These are phyloP conservation scores for Agrenia bidenticulata DNA, from an alignment of 2,888 invertebrate species.

Conservation along the genomic window DNA sequence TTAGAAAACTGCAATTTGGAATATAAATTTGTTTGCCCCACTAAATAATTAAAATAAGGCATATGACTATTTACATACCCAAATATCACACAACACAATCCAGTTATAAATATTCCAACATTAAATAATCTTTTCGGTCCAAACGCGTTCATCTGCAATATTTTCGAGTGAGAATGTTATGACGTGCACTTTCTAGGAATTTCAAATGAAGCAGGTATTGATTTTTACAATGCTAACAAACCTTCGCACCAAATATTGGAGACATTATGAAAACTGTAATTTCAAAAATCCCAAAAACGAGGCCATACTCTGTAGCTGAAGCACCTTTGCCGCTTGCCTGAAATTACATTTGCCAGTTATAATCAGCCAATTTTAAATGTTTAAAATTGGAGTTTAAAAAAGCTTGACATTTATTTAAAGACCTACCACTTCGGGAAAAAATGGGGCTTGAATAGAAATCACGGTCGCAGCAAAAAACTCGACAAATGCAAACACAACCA, in stretches of 20 bases:
- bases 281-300: constrained; percentile 55
- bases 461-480: constrained; percentile 84
- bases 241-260: constrained; percentile 56
- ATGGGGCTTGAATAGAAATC: constrained; percentile 81
- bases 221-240: constrained; percentile 18
- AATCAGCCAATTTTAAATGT: constrained; percentile 2
- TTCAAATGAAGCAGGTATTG: not conserved
- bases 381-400: not conserved
- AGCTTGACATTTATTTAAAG: not conserved
- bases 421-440: constrained; percentile 78
- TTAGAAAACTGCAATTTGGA: constrained; percentile 35
- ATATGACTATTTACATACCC: constrained; percentile 61
- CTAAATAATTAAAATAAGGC: not conserved
- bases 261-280: constrained; percentile 53
- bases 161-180: not conserved
- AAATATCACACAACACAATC: constrained; percentile 77
- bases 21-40: not conserved
- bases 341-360: not conserved
- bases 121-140: constrained; percentile 80
- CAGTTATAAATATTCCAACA: constrained; percentile 78
- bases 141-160: constrained; percentile 66
- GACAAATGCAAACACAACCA: constrained; percentile 75
- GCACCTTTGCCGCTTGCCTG: constrained; percentile 56
- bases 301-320: constrained; percentile 56
- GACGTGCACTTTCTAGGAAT: not conserved